Evolutionary conservation across 2,797 vertebrate species (phyloP).

Genomic region (Chelidonichthys spinosus): DNA sequence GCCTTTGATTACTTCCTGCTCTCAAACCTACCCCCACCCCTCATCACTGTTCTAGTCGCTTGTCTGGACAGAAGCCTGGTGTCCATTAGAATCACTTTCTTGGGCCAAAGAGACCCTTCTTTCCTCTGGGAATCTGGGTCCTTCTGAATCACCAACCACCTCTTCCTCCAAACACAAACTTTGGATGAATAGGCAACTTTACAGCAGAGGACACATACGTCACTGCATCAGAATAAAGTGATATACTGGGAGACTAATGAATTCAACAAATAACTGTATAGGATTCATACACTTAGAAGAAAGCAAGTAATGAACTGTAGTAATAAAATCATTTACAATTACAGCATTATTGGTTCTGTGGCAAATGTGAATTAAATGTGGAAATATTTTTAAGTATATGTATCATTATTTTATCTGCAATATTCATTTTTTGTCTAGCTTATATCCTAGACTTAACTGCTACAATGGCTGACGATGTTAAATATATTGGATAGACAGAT

Average conservation of each 20-base stretch:
- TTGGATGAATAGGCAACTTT: slow-evolving; percentile 58
- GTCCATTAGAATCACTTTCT: slow-evolving; percentile 74
- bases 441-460: background rate
- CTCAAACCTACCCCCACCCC: slow-evolving; percentile 7
- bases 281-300: background rate
- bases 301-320: background rate
- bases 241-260: background rate
- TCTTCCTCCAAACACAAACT: slow-evolving; percentile 38
- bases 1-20: slow-evolving; percentile 75
- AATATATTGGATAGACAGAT: background rate
- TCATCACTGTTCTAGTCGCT: slow-evolving; percentile 31
- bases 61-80: slow-evolving; percentile 74
- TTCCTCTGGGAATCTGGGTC: slow-evolving; percentile 67
- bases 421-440: background rate
- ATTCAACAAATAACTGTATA: background rate
- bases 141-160: slow-evolving; percentile 26
- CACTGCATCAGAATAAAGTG: slow-evolving; percentile 34
- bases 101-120: slow-evolving; percentile 67
- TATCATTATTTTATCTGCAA: background rate
- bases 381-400: background rate
- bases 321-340: background rate
- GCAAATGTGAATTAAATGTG: background rate
- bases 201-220: slow-evolving; percentile 26
- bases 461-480: background rate
- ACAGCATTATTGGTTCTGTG: background rate